Evolutionary conservation across 2,888 invertebrate genomes (phyloP).

Genomic region (Linnaemya tessellans): DNA sequence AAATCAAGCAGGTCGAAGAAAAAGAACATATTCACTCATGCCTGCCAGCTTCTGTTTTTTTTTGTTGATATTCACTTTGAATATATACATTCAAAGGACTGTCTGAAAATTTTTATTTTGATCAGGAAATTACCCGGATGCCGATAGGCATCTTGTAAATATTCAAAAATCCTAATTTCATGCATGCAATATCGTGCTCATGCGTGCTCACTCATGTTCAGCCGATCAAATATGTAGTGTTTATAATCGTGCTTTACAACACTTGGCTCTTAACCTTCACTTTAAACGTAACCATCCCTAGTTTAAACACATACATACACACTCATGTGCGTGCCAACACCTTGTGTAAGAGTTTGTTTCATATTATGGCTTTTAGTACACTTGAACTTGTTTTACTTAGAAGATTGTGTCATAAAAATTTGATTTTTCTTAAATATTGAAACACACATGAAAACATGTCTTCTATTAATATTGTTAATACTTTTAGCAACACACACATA

Average conservation of each 20-base stretch:
- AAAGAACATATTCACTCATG: no score
- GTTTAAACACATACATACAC: not conserved
- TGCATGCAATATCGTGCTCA: no score
- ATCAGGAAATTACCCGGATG: no score
- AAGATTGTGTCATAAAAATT: conserved; percentile 33
- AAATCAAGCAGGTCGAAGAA: no score
- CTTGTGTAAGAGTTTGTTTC: not conserved
- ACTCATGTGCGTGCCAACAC: no score
- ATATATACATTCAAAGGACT: no score
- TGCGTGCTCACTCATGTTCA: not conserved
- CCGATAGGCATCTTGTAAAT: no score
- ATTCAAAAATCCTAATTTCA: no score
- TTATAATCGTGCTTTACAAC: not conserved
- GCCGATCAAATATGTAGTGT: not conserved
- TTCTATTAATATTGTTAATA: conserved; percentile 11
- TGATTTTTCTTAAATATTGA: not conserved
- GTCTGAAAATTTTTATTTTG: no score
- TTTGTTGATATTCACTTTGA: no score
- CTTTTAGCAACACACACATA: not conserved
- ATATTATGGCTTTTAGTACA: conserved; percentile 15
- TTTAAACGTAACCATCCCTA: not conserved
- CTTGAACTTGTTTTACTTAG: conserved; percentile 44
- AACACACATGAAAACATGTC: not conserved
- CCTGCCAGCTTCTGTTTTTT: no score
- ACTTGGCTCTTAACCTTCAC: not conserved